Evolutionary conservation across 2,888 invertebrate genomes (phyloP).

Genomic region (Cephus sareptanus): DNA sequence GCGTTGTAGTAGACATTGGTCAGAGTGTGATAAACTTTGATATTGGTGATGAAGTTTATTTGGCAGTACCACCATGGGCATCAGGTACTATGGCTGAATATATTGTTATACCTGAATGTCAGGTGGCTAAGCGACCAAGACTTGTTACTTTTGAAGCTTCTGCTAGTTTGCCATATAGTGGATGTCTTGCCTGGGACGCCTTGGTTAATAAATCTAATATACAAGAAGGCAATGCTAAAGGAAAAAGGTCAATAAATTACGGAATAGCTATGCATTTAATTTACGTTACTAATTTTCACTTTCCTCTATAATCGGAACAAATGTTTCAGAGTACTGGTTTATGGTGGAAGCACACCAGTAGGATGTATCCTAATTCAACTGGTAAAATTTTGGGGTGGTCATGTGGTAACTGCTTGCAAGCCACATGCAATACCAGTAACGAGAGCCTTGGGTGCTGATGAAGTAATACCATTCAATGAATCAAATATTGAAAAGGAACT

Average conservation of each 20-base stretch:
- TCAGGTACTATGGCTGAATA: slow-evolving; percentile 71
- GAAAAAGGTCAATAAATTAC: slow-evolving; percentile 66
- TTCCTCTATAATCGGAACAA: slow-evolving; percentile 5
- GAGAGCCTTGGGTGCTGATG: slow-evolving; percentile 70
- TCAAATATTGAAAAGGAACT: slow-evolving; percentile 53
- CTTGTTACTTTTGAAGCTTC: slow-evolving; percentile 72
- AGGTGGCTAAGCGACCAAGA: slow-evolving; percentile 70
- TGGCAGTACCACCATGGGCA: slow-evolving; percentile 71
- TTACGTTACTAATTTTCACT: slow-evolving; percentile 13
- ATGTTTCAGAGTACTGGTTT: slow-evolving; percentile 68
- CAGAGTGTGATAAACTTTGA: slow-evolving; percentile 70
- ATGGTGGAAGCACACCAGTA: slow-evolving; percentile 71
- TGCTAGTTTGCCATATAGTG: slow-evolving; percentile 72
- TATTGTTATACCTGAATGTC: slow-evolving; percentile 68
- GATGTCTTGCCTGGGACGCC: slow-evolving; percentile 70
- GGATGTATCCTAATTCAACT: slow-evolving; percentile 73
- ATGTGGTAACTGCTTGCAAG: slow-evolving; percentile 69
- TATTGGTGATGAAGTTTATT: slow-evolving; percentile 74
- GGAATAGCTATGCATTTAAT: background rate
- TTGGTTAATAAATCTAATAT: slow-evolving; percentile 67
- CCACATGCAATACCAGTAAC: slow-evolving; percentile 69
- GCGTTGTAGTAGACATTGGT: slow-evolving; percentile 73
- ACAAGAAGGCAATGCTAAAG: slow-evolving; percentile 66
- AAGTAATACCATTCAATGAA: slow-evolving; percentile 65
- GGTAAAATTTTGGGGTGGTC: slow-evolving; percentile 70